Evolutionary conservation across 2,797 vertebrate species (phyloP), one percentile per base, ranked within the genome.

Genomic region (Balearica regulorum): DNA sequence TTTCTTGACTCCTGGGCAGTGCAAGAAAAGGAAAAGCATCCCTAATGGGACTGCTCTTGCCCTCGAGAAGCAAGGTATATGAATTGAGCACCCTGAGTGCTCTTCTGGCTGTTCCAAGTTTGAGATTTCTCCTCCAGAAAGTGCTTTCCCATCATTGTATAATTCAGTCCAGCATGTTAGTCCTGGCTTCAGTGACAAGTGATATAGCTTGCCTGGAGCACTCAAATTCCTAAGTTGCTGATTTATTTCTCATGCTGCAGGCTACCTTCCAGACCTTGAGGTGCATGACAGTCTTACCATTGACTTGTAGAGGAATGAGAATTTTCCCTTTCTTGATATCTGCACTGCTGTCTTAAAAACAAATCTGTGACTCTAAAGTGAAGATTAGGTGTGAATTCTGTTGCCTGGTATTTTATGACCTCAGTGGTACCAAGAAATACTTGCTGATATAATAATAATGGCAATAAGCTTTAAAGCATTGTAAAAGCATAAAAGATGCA

Each of bases 401-500:
- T 81, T 90, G 60, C 22, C 37, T 86, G 18, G 11, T 8, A 16
- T 68, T 79, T 77, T 65, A 31, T 62, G 29, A 60, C 64, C 29
- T 88, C 20, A 51, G 11, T 65, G 41, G 43, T 76, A 93, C 46
- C 70, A 82, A 85, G 54, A 91, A 81, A 89, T 91, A 53, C 10
- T 80, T 48, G 8, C 73, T 48, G 48, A 46, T 93, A 31, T 69
- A 76, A 83, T 87, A 71, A 82, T 89, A 95, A 93, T 82, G 58
- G 20, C 65, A 94, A 89, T 75, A 83, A 51, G 41, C 26, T 93
- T 93, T 94, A 96, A 85, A 90, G 46, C 57, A 71, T 68, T 39
- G 28, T 83, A 72, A 86, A 95, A 90, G 21, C 71, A n/a, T 51
- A 80, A 83, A 77, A 78, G 71, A 62, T 73, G 26, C 41, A 75